Base-by-base conservation (phyloP, 2,888 invertebrate genomes). In the Clusia tigrina region DNA sequence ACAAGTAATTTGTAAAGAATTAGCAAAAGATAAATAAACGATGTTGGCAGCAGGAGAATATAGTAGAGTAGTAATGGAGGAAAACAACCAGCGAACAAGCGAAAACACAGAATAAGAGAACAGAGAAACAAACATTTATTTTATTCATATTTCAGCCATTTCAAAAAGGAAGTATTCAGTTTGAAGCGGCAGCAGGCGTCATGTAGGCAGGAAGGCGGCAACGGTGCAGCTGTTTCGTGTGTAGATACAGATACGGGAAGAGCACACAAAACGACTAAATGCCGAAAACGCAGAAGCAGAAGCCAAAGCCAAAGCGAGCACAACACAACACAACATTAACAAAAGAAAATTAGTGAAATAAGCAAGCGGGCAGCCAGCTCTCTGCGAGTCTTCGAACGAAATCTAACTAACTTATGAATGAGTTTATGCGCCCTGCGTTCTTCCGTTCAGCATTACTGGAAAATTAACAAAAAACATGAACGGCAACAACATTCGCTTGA, bases 1-100 rank as follows among this genome's bases (percentile, higher is more conserved):
- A 66, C 68, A 68, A 68, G 66, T 66, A 64, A 68, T 68, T 68
- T 68, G 66, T 68, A 61, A 64, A 63, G 62, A 61, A 64, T 66
- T 66, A 66, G 63, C 32, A 60, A 56, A n/a, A 67, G 59, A 62
- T 63, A 65, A 65, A 66, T 62, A 58, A 67, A 48, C 48, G 48
- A 18, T 22, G 48, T 3, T 3, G 12, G 42, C 42, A 3, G 42
- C 9, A n/a, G 3, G 42, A 42, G 9, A 17, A 6, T 42, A n/a
- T n/a, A n/a, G n/a, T n/a, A n/a, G n/a, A n/a, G n/a, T n/a, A n/a
- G n/a, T n/a, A n/a, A n/a, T n/a, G n/a, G 32, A 32, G 12, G 6
- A 12, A 66, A 58, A 54, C 32, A 64, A 62, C 54, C 57, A 52
- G 25, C 58, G 22, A 22, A 51, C 23, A 17, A 54, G n/a, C 25